Percentiles rank a stretch among this genome's conserved stretches.
Conservation (phyloP, 2,113 vertebrate genomes). For the Grus americana region DNA sequence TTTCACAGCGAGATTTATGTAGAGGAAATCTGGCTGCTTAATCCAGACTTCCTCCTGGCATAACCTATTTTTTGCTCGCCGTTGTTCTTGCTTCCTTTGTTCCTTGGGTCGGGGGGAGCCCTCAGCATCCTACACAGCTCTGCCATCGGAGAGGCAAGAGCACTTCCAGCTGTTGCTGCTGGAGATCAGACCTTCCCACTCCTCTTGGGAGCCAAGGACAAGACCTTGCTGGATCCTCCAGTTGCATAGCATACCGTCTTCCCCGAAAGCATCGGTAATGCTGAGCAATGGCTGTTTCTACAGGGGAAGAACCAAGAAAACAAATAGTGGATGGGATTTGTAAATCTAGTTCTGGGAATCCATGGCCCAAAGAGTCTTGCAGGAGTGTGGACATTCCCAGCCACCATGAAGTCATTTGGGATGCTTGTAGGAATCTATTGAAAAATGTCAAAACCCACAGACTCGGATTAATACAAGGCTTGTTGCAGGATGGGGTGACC, state of each 20-base stretch:
- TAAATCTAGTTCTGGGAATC: background rate
- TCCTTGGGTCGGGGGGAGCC: background rate
- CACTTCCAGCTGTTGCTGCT: background rate
- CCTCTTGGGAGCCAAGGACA: background rate
- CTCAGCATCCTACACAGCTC: background rate
- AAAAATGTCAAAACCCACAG: background rate
- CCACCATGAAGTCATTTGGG: background rate
- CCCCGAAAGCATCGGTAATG: background rate
- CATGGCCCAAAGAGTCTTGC: background rate
- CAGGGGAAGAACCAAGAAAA: background rate
- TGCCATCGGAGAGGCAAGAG: background rate
- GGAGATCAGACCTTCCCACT: background rate
- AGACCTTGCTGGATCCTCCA: background rate
- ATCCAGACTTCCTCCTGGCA: background rate
- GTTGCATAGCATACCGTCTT: fast-evolving
- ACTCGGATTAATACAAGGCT: background rate
- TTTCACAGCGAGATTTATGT: background rate
- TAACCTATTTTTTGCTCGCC: background rate
- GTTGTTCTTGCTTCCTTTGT: background rate
- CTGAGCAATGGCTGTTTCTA: background rate
- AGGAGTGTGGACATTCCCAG: background rate
- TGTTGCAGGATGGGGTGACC: background rate
- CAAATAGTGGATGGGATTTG: background rate
- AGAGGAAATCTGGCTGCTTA: constrained; percentile 1
- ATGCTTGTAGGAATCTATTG: background rate